A percentile compares a stretch with the other conserved stretches of the same genome.
Conservation (phyloP, 2,113 vertebrate species). For the Myocastor coypus region DNA sequence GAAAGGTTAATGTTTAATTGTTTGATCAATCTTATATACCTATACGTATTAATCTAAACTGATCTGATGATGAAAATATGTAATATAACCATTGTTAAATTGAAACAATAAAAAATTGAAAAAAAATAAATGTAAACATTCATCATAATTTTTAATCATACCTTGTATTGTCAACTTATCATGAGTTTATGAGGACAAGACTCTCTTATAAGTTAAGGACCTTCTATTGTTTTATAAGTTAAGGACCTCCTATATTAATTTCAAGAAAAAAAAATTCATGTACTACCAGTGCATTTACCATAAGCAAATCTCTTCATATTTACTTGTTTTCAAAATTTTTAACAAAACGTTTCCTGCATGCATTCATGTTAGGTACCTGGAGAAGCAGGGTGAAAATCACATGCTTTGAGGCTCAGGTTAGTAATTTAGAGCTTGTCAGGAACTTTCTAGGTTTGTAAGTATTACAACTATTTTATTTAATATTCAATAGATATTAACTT, state of each 20-base stretch:
- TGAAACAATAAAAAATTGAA: too few species aligned
- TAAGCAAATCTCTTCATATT: background rate
- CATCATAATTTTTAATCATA: background rate
- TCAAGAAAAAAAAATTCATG: background rate
- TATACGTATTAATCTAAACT: too few species aligned
- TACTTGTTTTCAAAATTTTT: constrained; percentile 35
- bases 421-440: background rate
- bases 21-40: too few species aligned
- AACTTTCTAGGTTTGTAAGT: background rate
- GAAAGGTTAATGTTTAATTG: too few species aligned
- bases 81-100: too few species aligned
- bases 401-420: background rate
- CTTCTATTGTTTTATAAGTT: background rate
- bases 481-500: background rate
- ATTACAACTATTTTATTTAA: constrained; percentile 24
- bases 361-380: background rate
- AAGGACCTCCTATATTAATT: background rate
- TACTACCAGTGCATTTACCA: background rate
- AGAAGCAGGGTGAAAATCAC: background rate
- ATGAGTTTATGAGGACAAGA: background rate
- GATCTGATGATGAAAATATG: too few species aligned
- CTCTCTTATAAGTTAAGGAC: background rate
- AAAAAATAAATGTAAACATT: background rate
- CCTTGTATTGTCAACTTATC: background rate
- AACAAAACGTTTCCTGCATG: background rate